Conservation (phyloP, 2,797 vertebrate species). For the Gadopsis marmoratus region DNA sequence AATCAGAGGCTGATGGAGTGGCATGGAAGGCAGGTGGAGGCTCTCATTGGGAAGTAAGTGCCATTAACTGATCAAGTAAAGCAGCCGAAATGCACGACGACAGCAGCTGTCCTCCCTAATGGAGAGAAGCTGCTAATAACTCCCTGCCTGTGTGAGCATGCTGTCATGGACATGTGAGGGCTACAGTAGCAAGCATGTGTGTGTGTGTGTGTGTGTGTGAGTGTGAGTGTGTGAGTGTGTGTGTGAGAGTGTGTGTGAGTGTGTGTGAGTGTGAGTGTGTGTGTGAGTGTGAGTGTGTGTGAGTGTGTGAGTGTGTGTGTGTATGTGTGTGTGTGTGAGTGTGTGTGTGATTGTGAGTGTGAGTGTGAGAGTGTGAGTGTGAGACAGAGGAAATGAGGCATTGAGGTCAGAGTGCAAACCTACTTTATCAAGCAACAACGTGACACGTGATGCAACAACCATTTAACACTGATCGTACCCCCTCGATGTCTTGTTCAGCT, state of each 20-base stretch:
- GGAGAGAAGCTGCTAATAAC: slow-evolving; percentile 49
- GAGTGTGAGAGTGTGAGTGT: slow-evolving; percentile 23
- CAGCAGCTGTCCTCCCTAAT: slow-evolving; percentile 66
- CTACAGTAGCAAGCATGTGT: slow-evolving; percentile 5
- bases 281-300: no score
- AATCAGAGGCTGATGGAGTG: slow-evolving; percentile 69
- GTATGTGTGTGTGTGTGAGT: not conserved
- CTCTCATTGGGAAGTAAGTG: slow-evolving; percentile 65
- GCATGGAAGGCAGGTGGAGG: slow-evolving; percentile 65
- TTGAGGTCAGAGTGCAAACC: slow-evolving; percentile 65
- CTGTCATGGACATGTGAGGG: not conserved
- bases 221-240: no score
- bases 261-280: no score
- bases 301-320: no score
- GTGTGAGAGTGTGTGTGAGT: no score
- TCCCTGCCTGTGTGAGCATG: not conserved
- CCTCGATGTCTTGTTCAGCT: slow-evolving; percentile 53
- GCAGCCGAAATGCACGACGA: slow-evolving; percentile 48
- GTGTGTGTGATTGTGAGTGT: slow-evolving; percentile 28
- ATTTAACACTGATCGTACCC: slow-evolving; percentile 58
- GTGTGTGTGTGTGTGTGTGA: not conserved
- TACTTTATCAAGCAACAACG: no score
- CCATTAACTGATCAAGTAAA: slow-evolving; percentile 73
- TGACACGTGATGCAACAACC: no score
- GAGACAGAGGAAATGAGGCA: slow-evolving; percentile 48